phyloP scores from a whole-genome alignment of 2,888 invertebrate species.

The Tupiocoris notatus region DNA sequence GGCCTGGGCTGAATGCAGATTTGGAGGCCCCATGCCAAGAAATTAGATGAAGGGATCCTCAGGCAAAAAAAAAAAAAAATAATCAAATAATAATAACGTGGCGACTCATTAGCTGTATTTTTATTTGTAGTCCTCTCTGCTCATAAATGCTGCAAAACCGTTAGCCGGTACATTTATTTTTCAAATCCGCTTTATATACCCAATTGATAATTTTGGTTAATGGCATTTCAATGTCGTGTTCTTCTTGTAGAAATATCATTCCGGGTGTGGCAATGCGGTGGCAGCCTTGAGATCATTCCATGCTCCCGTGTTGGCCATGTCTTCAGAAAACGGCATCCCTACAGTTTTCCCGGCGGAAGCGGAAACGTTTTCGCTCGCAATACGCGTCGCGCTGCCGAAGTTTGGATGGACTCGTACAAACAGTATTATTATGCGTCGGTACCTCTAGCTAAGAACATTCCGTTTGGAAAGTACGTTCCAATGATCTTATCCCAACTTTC shows the following conservation, averaged over 20 bases:
- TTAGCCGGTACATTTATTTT: no score
- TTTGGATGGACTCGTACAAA: constrained; percentile 99
- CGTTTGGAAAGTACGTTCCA: constrained; percentile 79
- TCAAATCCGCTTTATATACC: neutral
- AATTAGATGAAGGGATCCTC: no score
- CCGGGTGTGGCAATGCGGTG: constrained; percentile 98
- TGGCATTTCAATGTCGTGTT: neutral
- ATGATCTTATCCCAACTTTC: neutral
- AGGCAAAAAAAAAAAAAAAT: no score
- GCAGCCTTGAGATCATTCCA: constrained; percentile 93
- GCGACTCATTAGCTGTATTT: no score
- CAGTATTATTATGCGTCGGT: constrained; percentile 93
- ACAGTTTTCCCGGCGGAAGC: constrained; percentile 96
- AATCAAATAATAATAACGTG: no score
- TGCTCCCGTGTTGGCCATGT: constrained; percentile 94
- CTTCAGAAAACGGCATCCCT: constrained; percentile 94
- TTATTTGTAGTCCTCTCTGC: no score
- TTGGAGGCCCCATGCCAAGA: no score
- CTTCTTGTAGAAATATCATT: constrained; percentile 72
- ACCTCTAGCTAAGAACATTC: constrained; percentile 81
- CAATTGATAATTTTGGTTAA: neutral
- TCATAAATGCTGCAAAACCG: no score
- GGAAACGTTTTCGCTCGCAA: constrained; percentile 96
- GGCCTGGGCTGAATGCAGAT: no score
- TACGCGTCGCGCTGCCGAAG: constrained; percentile 94